Evolutionary conservation across 2,888 invertebrate genomes (phyloP), one percentile per base, ranked within the genome.

Genomic region (Apamea crenata): DNA sequence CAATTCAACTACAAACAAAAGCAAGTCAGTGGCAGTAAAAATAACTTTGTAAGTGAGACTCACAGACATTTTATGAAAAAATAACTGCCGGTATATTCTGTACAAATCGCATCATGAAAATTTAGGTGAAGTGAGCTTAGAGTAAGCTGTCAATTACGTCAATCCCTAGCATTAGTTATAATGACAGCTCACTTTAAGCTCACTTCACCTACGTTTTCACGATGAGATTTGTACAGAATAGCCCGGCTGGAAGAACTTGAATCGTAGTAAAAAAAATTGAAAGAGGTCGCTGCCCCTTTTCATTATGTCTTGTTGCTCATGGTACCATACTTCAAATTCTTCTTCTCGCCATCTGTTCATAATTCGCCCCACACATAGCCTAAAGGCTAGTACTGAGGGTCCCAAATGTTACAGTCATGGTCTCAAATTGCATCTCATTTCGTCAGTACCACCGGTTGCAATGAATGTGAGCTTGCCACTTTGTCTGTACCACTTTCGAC

Each of bases 371-470:
- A 84, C 59, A 77, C 71, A 89, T 90, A 69, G 92, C 90, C 96
- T 94, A 88, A 91, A 91, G 94, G 95, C 94, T 92, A 90, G 91
- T 89, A 90, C 92, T 88, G 89, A 88, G 92, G 92, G 91, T 91
- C 92, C 92, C 92, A 93, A 95, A 95, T 94, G 94, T 94, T 94
- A 94, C 95, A 95, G 94, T 93, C 95, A 94, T 95, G 94, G 93
- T 93, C 93, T 93, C 89, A 96, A 96, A 96, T 96, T 96, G 94
- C 94, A 93, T 91, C 94, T 95, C 94, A 95, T 96, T 96, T 94
- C 88, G 92, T 90, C 91, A 92, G 91, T 93, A 92, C 93, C 93
- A 94, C 92, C 93, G 91, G 93, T 92, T 93, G 93, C 93, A 88
- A 90, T 93, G 94, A 94, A 95, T 95, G 94, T 94, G 93, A 92